A percentile compares a stretch with the other conserved stretches of the same genome.
Evolutionary conservation across 1,140 invertebrate genomes (phyloP).

Genomic region (Drosophila burlai): DNA sequence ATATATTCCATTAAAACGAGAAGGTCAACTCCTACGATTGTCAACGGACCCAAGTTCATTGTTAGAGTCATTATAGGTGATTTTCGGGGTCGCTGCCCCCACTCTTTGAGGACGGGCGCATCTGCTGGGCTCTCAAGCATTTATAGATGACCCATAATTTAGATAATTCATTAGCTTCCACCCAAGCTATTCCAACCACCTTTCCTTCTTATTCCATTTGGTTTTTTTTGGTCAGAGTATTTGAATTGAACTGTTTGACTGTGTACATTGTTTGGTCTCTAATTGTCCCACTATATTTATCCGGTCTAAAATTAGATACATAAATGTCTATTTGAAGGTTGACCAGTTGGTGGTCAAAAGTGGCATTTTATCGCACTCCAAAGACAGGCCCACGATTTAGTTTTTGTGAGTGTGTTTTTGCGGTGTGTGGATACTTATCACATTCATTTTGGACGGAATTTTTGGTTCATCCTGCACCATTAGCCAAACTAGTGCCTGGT

Average conservation of each 20-base stretch:
- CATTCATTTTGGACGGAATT: conserved; percentile 5
- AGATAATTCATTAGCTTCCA: conserved; percentile 37
- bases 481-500: conserved; percentile 15
- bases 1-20: conserved; percentile 12
- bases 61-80: conserved; percentile 25
- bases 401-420: conserved; percentile 2
- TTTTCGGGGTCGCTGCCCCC: neutral
- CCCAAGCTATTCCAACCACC: neutral
- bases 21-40: conserved; percentile 19
- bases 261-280: conserved; percentile 28
- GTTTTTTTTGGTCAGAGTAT: neutral
- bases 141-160: conserved; percentile 45
- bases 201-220: neutral
- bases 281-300: conserved; percentile 50
- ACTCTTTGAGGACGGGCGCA: neutral
- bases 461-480: conserved; percentile 28
- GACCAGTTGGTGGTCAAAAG: conserved; percentile 30
- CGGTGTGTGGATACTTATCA: neutral
- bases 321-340: conserved; percentile 43
- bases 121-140: conserved; percentile 40
- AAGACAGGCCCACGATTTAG: conserved; percentile 14
- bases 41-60: conserved; percentile 15
- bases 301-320: conserved; percentile 34
- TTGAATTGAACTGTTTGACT: conserved; percentile 5
- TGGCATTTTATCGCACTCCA: conserved; percentile 10